Evolutionary conservation across 2,888 invertebrate species (phyloP).

Genomic region (Rhagonycha fulva): DNA sequence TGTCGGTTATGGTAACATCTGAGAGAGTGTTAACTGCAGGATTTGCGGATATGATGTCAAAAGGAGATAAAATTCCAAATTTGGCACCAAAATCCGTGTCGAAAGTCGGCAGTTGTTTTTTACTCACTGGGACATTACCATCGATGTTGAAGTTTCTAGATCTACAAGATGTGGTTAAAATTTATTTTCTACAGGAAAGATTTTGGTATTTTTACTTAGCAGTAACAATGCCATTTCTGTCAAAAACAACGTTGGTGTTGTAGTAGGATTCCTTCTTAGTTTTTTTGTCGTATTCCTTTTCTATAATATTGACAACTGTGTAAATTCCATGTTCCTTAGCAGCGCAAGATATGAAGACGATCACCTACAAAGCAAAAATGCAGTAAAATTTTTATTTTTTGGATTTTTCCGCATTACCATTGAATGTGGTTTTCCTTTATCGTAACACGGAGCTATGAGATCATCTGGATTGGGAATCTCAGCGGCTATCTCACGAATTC

Average conservation of each 20-base stretch:
- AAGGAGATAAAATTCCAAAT: slow-evolving; percentile 83
- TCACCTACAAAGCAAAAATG: slow-evolving; percentile 35
- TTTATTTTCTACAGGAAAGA: background rate
- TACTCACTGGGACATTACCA: background rate
- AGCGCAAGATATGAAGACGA: slow-evolving; percentile 62
- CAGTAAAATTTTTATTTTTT: background rate
- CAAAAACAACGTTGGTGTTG: slow-evolving; percentile 81
- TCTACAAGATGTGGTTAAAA: background rate
- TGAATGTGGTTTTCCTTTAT: background rate
- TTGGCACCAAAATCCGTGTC: slow-evolving; percentile 76
- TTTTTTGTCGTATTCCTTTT: slow-evolving; percentile 60
- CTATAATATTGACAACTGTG: slow-evolving; percentile 72
- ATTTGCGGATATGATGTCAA: slow-evolving; percentile 77
- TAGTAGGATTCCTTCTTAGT: slow-evolving; percentile 54
- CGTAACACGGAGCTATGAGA: slow-evolving; percentile 22
- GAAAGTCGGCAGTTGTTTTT: slow-evolving; percentile 54
- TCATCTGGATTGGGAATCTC: slow-evolving; percentile 26
- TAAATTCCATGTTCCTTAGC: slow-evolving; percentile 65
- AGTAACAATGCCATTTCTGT: slow-evolving; percentile 70
- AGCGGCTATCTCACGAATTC: slow-evolving; percentile 14
- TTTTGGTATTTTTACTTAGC: slow-evolving; percentile 59
- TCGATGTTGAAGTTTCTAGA: background rate
- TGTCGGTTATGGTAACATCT: slow-evolving; percentile 56
- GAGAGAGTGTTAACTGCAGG: slow-evolving; percentile 64
- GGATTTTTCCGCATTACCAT: slow-evolving; percentile 2